Base-by-base conservation (phyloP, 1,140 invertebrate genomes). In the Drosophila nasuta region DNA sequence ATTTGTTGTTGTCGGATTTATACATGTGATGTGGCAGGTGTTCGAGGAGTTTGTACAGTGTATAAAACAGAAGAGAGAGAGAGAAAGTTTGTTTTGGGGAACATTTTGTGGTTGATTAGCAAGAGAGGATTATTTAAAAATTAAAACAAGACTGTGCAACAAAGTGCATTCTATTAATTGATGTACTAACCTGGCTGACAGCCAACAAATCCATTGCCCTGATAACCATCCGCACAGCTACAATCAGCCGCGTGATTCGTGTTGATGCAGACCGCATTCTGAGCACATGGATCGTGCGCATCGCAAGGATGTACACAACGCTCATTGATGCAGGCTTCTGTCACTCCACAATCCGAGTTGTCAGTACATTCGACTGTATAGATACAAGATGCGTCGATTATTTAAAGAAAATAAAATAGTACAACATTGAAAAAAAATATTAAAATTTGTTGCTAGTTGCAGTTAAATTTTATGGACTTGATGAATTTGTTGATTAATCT, bases 181-280 rank as follows among this genome's bases (percentile, higher is more conserved):
- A 1, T 43, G 0, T 69, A 82, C 91, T 94, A 95, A 97, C 96
- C 96, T 94, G 95, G 95, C 70, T 95, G 94, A 83, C 96, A 97
- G 75, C 95, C 95, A 17, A 96, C 94, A 81, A 96, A 96, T 82
- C 97, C 97, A 88, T 98, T 97, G 83, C 97, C 97, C 89, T 97
- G 95, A 89, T 95, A 97, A 59, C 96, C 97, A 92, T 97, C 96
- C 30, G 95, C 94, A 85, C 97, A 98, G 80, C 95, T 96, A 91
- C 97, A 98, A 71, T 97, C 96, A 1, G 96, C 95, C 68, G 95
- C 95, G 88, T 98, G 97, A 79, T 97, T 97, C n/a, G 95, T 96
- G 81, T 97, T 97, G 91, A 97, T 95, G 93, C 97, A 98, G 66
- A 97, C 94, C 41, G 97, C 97, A 92, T 97, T 96, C 73, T 94